Conservation (phyloP, 1,140 invertebrate species). For the Teleopsis dalmanni region DNA sequence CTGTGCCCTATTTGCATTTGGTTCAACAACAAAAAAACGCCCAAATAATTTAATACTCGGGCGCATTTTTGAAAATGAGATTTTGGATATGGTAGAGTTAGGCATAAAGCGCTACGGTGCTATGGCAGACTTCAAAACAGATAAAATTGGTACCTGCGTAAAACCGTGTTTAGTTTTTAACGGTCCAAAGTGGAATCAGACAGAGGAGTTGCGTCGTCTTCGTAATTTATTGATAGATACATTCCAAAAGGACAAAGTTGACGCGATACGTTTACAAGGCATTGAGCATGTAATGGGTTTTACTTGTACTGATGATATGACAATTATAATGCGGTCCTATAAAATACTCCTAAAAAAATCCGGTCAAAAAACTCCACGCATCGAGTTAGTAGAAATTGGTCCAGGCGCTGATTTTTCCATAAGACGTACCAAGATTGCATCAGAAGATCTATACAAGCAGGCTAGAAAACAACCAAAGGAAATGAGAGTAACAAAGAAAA, state of each 20-base stretch:
- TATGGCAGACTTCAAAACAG: conserved; percentile 69
- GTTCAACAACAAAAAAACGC: conserved; percentile 87
- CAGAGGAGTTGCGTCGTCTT: conserved; percentile 69
- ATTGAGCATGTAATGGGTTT: conserved; percentile 90
- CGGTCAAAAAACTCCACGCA: conserved; percentile 72
- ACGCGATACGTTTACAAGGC: conserved; percentile 78
- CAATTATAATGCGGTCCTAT: conserved; percentile 81
- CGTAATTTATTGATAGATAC: conserved; percentile 89
- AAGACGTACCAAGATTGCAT: conserved; percentile 79
- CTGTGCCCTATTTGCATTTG: conserved; percentile 81
- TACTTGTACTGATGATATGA: conserved; percentile 68
- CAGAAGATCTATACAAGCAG: conserved; percentile 83
- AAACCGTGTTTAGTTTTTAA: conserved; percentile 92
- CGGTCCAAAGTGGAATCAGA: conserved; percentile 84
- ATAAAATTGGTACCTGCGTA: conserved; percentile 70
- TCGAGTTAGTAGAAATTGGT: conserved; percentile 77
- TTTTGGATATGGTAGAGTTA: conserved; percentile 96
- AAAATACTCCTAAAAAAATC: conserved; percentile 88
- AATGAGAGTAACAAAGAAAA: conserved; percentile 75
- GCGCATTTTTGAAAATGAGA: conserved; percentile 78
- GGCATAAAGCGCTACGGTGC: conserved; percentile 76
- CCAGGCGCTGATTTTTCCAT: conserved; percentile 84
- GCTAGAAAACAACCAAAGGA: conserved; percentile 78
- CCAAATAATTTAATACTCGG: conserved; percentile 89
- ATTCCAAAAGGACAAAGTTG: conserved; percentile 79